Percentiles rank a stretch among this genome's conserved stretches.
These are phyloP conservation scores for Scrobipalpa atriplicella DNA, from an alignment of 2,888 invertebrate species.

Conservation along the genomic window DNA sequence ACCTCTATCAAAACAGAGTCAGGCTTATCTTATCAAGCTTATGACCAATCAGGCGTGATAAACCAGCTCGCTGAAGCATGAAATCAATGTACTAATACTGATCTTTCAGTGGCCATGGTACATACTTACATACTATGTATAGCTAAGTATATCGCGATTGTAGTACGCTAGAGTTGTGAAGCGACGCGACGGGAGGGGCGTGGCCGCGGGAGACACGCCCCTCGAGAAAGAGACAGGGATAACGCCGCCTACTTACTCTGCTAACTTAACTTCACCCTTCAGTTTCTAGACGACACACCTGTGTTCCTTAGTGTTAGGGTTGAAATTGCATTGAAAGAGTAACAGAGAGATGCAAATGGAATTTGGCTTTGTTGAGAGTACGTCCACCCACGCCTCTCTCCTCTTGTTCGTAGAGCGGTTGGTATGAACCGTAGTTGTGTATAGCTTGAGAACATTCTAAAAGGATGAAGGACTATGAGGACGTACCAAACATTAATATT, in stretches of 20 bases:
- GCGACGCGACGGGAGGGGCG: slow-evolving; percentile 52
- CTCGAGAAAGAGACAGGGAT: slow-evolving; percentile 63
- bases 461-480: neutral
- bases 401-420: slow-evolving; percentile 57
- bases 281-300: slow-evolving; percentile 23
- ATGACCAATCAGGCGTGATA: slow-evolving; percentile 20
- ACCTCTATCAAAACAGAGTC: slow-evolving; percentile 25
- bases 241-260: slow-evolving; percentile 67
- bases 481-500: neutral
- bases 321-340: slow-evolving; percentile 42
- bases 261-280: slow-evolving; percentile 49
- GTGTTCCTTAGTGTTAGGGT: slow-evolving; percentile 46
- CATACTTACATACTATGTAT: slow-evolving; percentile 8
- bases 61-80: slow-evolving; percentile 20
- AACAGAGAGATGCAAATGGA: slow-evolving; percentile 14
- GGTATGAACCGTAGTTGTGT: slow-evolving; percentile 65
- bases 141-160: slow-evolving; percentile 18
- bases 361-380: slow-evolving; percentile 41
- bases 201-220: slow-evolving; percentile 67
- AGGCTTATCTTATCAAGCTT: slow-evolving; percentile 24
- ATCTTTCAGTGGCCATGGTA: slow-evolving; percentile 22
- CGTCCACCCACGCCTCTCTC: slow-evolving; percentile 58
- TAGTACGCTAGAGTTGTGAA: slow-evolving; percentile 16
- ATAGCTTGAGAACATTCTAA: slow-evolving; percentile 43
- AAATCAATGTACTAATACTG: slow-evolving; percentile 23